These are phyloP conservation scores for Muscicapa adusta DNA, from an alignment of 2,113 vertebrate genomes.

Conservation along the genomic window DNA sequence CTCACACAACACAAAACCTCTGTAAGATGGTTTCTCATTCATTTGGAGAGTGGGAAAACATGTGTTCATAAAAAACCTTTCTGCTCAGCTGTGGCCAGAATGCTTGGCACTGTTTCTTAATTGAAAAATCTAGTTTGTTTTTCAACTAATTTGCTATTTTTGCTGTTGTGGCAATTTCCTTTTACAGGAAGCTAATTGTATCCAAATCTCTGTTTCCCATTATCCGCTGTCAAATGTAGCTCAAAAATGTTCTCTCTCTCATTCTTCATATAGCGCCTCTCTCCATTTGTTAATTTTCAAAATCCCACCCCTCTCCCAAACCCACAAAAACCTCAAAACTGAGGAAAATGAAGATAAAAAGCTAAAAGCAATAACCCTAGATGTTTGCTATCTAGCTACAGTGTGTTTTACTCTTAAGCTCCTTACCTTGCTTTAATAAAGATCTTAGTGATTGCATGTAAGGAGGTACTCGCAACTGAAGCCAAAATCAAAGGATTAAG, in stretches of 20 bases:
- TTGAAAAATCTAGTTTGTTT: not conserved
- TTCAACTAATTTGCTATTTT: not conserved
- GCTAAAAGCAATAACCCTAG: not conserved
- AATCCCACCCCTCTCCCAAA: accelerated
- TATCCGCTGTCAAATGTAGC: not conserved
- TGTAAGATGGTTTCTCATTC: accelerated
- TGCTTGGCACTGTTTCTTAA: not conserved
- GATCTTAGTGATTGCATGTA: not conserved
- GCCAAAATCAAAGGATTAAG: too few species aligned
- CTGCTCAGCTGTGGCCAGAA: not conserved
- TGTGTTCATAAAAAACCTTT: not conserved
- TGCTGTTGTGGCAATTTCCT: not conserved
- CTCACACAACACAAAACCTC: not conserved
- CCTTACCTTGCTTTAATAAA: not conserved
- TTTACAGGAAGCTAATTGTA: not conserved
- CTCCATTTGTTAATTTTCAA: not conserved
- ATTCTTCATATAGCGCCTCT: not conserved
- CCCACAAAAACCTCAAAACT: not conserved
- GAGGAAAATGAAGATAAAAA: not conserved
- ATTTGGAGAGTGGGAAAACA: not conserved
- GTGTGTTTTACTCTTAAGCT: not conserved
- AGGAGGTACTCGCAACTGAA: not conserved
- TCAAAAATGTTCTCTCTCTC: not conserved
- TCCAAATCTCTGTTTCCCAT: not conserved
- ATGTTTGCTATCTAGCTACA: not conserved